Evolutionary conservation across 2,888 invertebrate genomes (phyloP), one percentile per base, ranked within the genome.

Genomic region (Urechis unicinctus): DNA sequence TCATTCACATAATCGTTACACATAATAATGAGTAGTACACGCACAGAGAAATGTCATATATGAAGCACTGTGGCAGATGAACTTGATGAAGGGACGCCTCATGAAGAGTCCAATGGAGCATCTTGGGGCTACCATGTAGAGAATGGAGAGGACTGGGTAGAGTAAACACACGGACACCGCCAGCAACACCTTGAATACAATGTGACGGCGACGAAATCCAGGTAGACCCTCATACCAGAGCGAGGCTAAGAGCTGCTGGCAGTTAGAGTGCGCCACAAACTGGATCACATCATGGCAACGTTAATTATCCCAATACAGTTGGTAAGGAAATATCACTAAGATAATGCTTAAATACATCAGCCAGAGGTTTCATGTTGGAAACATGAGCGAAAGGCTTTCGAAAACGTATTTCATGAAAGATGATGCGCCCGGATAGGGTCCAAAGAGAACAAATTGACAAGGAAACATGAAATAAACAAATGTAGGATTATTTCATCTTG

Each of bases 21-120:
- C 36, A 36, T 36, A 17, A 9, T 13, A 13, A 36, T 17, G 17
- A 13, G 36, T 36, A 17, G 36, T 17, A 36, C 67, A 86, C 93
- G 89, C 80, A 96, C 96, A 91, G 63, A 97, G 82, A 81, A 98
- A 98, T 71, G 91, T 91, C 77, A 96, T 89, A 81, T 98, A 97
- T 63, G 96, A 95, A 42, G 96, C 93, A 62, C 95, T 95, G 80
- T 97, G 93, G 78, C 95, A 95, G 70, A 98, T 91, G 82, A 98
- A 98, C 82, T 97, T 97, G 81, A 98, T 95, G 83, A 97, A 98
- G 26, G 97, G 97, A 78, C 96, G 95, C 68, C 95, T 84, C 84
- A 96, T 88, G 55, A 94, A 92, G 73, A 89, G 87, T 36, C 96
- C 95, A 65, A 91, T 82, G 59, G 85, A 82, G 63, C 91, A 91